These are phyloP conservation scores for Napeogenes sylphis DNA, from an alignment of 2,888 invertebrate genomes.

Conservation along the genomic window DNA sequence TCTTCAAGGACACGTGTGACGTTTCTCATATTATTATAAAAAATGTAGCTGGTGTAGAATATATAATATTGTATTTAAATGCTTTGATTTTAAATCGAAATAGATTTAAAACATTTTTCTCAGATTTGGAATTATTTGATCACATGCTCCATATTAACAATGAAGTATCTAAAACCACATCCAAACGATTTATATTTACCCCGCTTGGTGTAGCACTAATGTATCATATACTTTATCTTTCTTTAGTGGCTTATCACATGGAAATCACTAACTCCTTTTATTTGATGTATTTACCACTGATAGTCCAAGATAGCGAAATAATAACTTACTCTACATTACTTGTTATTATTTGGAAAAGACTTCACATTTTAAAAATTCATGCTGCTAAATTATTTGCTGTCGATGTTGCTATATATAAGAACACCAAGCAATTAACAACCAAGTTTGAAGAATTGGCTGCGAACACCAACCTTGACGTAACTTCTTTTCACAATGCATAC, in stretches of 20 bases:
- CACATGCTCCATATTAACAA: conserved; percentile 13
- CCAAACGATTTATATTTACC: conserved; percentile 11
- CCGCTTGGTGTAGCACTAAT: conserved; percentile 9
- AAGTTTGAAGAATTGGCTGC: background rate
- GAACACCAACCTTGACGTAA: conserved; percentile 13
- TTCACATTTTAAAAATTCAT: conserved; percentile 21
- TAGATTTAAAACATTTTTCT: conserved; percentile 14
- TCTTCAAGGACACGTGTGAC: background rate
- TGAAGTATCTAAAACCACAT: background rate
- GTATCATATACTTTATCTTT: conserved; percentile 1
- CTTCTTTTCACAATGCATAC: conserved; percentile 13
- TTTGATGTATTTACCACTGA: conserved; percentile 15
- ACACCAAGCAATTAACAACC: background rate
- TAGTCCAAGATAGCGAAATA: conserved; percentile 26
- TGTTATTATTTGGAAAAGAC: conserved; percentile 18
- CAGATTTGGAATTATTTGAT: conserved; percentile 17
- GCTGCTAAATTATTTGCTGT: conserved; percentile 15
- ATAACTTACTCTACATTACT: conserved; percentile 26
- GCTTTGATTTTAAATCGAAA: conserved; percentile 16
- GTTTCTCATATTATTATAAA: conserved; percentile 13
- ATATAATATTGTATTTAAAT: conserved; percentile 13
- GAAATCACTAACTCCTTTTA: conserved; percentile 3
- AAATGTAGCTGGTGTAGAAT: conserved; percentile 12
- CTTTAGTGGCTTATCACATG: background rate
- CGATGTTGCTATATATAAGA: background rate